These are phyloP conservation scores for Drosophila nasuta DNA, from an alignment of 1,140 invertebrate genomes.

Conservation along the genomic window DNA sequence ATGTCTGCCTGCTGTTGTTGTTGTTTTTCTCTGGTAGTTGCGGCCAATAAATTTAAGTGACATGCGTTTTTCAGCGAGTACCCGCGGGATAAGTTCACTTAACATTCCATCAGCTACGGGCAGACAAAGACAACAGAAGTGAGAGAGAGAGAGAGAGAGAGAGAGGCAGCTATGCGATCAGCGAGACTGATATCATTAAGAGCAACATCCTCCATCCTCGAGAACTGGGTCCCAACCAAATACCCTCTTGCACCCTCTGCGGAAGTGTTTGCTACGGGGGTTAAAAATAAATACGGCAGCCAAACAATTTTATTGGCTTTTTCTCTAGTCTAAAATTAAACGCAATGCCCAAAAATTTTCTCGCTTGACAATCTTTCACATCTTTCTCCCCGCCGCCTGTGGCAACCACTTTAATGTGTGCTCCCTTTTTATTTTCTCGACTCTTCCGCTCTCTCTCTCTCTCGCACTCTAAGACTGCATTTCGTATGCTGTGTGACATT, in stretches of 20 bases:
- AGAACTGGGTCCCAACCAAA: too few relatives aligned
- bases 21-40: conserved; percentile 59
- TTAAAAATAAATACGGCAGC: conserved; percentile 64
- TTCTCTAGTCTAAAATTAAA: conserved; percentile 47
- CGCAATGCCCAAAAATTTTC: conserved; percentile 63
- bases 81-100: conserved; percentile 78
- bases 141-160: conserved; percentile 3
- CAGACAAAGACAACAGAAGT: conserved; percentile 1
- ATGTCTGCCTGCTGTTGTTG: conserved; percentile 27
- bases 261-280: conserved; percentile 63
- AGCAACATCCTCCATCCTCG: conserved; percentile 63
- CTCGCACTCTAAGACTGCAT: conserved; percentile 18
- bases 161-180: conserved; percentile 46
- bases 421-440: conserved; percentile 14
- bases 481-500: conserved; percentile 58
- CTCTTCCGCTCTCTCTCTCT: not conserved
- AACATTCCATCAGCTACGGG: conserved; percentile 70
- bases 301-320: conserved; percentile 45
- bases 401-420: conserved; percentile 58
- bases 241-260: conserved; percentile 46
- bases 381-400: conserved; percentile 11
- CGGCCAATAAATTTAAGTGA: conserved; percentile 83
- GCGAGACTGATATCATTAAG: conserved; percentile 75
- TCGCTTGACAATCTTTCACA: conserved; percentile 55
- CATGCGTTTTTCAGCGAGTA: conserved; percentile 82